phyloP scores from a whole-genome alignment of 2,888 invertebrate species.

The Pheosia tremula region DNA sequence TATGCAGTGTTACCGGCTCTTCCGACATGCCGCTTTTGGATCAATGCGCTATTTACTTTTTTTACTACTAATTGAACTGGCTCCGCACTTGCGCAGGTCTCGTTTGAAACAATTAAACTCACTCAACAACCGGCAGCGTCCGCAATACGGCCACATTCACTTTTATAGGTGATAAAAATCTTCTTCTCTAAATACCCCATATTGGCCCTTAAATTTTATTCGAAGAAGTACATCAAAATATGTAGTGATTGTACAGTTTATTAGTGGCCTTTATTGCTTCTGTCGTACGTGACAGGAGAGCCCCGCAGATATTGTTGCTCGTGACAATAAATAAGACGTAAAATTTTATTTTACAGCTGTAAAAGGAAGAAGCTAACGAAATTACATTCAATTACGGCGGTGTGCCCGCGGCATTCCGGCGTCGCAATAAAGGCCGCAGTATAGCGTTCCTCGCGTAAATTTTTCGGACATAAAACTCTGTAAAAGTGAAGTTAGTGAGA shows the following conservation, averaged over 20 bases:
- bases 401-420: slow-evolving; percentile 71
- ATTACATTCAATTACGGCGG: slow-evolving; percentile 82
- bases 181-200: slow-evolving; percentile 39
- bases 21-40: slow-evolving; percentile 42
- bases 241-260: slow-evolving; percentile 53
- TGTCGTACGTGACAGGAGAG: slow-evolving; percentile 46
- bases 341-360: slow-evolving; percentile 82
- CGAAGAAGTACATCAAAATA: slow-evolving; percentile 49
- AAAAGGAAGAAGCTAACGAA: slow-evolving; percentile 81
- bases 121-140: slow-evolving; percentile 42
- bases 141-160: slow-evolving; percentile 44
- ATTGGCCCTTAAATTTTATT: slow-evolving; percentile 44
- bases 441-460: slow-evolving; percentile 78
- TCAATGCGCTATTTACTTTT: slow-evolving; percentile 57
- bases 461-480: slow-evolving; percentile 83
- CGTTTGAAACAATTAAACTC: slow-evolving; percentile 69
- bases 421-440: slow-evolving; percentile 74
- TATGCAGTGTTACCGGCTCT: slow-evolving; percentile 21
- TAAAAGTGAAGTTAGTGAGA: slow-evolving; percentile 83
- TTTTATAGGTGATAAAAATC: slow-evolving; percentile 62
- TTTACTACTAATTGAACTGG: slow-evolving; percentile 70
- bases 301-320: slow-evolving; percentile 68
- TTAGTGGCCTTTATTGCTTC: slow-evolving; percentile 57
- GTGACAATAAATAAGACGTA: slow-evolving; percentile 80
- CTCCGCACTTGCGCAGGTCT: slow-evolving; percentile 54